These are phyloP conservation scores for Tetramorium bicarinatum DNA, from an alignment of 2,888 invertebrate genomes.

Conservation along the genomic window DNA sequence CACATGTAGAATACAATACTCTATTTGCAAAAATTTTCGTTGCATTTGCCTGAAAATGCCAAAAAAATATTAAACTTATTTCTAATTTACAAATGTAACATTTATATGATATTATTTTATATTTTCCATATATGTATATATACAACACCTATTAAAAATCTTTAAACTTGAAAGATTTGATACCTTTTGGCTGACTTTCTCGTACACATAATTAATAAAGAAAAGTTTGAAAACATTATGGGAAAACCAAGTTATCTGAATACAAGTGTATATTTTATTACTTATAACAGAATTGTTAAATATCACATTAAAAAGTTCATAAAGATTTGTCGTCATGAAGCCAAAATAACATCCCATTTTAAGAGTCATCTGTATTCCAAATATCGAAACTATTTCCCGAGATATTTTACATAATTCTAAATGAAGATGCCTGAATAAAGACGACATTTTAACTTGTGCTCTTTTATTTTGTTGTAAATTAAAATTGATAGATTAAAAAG, in stretches of 20 bases:
- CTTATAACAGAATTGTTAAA: neutral
- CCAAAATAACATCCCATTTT: constrained; percentile 36
- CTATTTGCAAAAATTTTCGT: neutral
- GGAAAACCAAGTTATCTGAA: neutral
- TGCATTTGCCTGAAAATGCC: neutral
- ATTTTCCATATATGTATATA: no score
- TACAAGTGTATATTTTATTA: neutral
- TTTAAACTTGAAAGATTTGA: neutral
- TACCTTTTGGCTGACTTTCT: constrained; percentile 7
- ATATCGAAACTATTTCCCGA: neutral
- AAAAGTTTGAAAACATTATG: neutral
- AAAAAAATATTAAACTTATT: neutral
- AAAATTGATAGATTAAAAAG: neutral
- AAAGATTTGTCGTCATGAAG: neutral
- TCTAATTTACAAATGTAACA: neutral
- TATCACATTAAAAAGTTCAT: neutral
- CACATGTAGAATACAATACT: neutral
- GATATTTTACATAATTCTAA: constrained; percentile 27
- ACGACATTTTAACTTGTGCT: neutral
- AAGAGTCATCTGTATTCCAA: constrained; percentile 6
- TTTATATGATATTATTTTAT: neutral
- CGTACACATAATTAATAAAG: constrained; percentile 1
- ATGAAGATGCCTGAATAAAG: constrained; percentile 27
- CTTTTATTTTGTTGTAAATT: neutral
- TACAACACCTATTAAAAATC: neutral